Evolutionary conservation across 2,113 vertebrate genomes (phyloP).

Genomic region (Delphinus delphis): DNA sequence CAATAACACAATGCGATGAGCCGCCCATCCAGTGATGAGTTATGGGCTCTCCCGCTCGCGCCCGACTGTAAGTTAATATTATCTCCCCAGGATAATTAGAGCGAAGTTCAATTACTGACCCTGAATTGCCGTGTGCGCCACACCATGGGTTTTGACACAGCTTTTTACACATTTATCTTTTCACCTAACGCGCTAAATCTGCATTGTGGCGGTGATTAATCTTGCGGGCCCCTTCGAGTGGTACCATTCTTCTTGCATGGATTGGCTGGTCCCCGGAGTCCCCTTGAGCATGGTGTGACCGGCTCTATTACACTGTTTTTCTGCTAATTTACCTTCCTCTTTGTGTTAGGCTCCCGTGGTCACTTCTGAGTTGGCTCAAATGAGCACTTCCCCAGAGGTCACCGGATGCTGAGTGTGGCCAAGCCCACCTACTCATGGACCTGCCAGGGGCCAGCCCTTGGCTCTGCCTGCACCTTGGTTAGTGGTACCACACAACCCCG

Average conservation of each 20-base stretch:
- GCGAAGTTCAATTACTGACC: conserved; percentile 98
- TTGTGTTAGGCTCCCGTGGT: conserved; percentile 84
- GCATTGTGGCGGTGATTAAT: conserved; percentile 95
- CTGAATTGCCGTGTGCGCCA: conserved; percentile 89
- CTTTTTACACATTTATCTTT: conserved; percentile 96
- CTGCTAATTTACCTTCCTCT: conserved; percentile 88
- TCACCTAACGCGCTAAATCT: conserved; percentile 92
- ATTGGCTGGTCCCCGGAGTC: conserved; percentile 91
- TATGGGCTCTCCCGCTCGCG: conserved; percentile 91
- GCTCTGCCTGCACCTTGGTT: background rate
- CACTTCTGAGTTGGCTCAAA: conserved; percentile 69
- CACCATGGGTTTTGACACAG: conserved; percentile 91
- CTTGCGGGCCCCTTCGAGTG: conserved; percentile 84
- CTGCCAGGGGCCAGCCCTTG: background rate
- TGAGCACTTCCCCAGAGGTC: background rate
- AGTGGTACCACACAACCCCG: background rate
- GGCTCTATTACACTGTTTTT: conserved; percentile 89
- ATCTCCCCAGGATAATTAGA: conserved; percentile 99
- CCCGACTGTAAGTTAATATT: conserved; percentile 96
- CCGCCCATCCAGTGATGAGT: conserved; percentile 92
- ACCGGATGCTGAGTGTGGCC: background rate
- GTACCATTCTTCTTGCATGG: conserved; percentile 90
- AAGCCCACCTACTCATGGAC: background rate
- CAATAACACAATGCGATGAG: conserved; percentile 95
- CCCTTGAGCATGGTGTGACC: conserved; percentile 90